Base-by-base conservation (phyloP, 2,888 invertebrate genomes). In the Agonopterix alstromeriana region DNA sequence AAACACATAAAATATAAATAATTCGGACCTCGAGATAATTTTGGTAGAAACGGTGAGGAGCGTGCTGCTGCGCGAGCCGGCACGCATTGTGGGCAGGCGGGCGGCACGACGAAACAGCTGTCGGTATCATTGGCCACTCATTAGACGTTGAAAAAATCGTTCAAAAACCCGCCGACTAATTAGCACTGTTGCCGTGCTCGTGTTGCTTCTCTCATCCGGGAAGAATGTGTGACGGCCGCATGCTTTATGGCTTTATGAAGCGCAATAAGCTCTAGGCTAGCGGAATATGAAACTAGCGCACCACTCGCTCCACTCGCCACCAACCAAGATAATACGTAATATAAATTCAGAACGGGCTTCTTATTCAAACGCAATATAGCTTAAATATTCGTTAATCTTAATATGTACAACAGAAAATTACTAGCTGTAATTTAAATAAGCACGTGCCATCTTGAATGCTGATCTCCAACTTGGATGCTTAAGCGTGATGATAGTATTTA, bases 81-180 rank as follows among this genome's bases (percentile, higher is more conserved):
- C 70, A 75, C 75, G 78, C 78, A 74, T 77, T 73, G 70, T 76
- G 68, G 70, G 67, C 79, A 77, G 52, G 63, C 74, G 67, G 59
- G 57, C 65, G 63, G 65, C 68, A 71, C 66, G 60, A 67, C 65
- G 63, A 60, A 67, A 70, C 73, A 71, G 66, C 70, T 71, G 72
- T 63, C 68, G 61, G 70, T 72, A 74, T 71, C 69, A 66, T 70
- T 67, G 67, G 54, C 60, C 69, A 69, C 65, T 70, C 65, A 70
- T 73, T 73, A 67, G 58, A 67, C 61, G 56, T 55, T 70, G 54
- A 74, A 74, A 73, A 80, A 75, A 67, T 54, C 45, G 53, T 56
- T 70, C 53, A 67, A 75, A 73, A 75, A 67, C 73, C 60, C 49
- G 48, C 48, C 49, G 47, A 65, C 72, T 73, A 78, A 80, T 79